Evolutionary conservation across 2,797 vertebrate genomes (phyloP).

Genomic region (Cirrhinus mrigala): DNA sequence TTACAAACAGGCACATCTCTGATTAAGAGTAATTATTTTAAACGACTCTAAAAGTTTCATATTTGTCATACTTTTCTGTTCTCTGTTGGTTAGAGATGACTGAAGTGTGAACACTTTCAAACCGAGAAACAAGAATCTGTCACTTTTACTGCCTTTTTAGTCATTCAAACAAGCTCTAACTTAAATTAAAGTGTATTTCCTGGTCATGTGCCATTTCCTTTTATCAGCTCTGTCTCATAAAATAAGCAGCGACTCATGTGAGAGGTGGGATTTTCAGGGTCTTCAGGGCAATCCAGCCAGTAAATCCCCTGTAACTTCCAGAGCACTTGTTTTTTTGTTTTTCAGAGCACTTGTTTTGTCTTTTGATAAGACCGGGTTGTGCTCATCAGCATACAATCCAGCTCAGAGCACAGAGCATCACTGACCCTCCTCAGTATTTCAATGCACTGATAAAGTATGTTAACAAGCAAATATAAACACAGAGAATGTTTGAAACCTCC

Average conservation of each 20-base stretch:
- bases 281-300: constrained; percentile 5
- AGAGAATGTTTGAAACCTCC: constrained; percentile 21
- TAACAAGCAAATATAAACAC: neutral
- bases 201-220: constrained; percentile 32
- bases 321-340: neutral
- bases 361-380: neutral
- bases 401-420: neutral
- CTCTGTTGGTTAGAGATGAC: constrained; percentile 6
- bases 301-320: constrained; percentile 6
- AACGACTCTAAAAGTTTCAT: neutral
- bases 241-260: neutral
- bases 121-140: constrained; percentile 27
- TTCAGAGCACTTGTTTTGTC: constrained; percentile 8
- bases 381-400: constrained; percentile 6
- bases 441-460: neutral
- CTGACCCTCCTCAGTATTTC: constrained; percentile 11
- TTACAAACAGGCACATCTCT: neutral
- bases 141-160: constrained; percentile 19
- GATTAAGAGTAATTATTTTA: neutral
- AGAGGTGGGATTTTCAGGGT: constrained; percentile 16
- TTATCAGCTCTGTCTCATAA: constrained; percentile 13
- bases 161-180: constrained; percentile 1
- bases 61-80: neutral
- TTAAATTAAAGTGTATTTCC: constrained; percentile 1
- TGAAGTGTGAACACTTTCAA: constrained; percentile 1